These are phyloP conservation scores for Clitarchus hookeri DNA, from an alignment of 2,888 invertebrate species.

Conservation along the genomic window DNA sequence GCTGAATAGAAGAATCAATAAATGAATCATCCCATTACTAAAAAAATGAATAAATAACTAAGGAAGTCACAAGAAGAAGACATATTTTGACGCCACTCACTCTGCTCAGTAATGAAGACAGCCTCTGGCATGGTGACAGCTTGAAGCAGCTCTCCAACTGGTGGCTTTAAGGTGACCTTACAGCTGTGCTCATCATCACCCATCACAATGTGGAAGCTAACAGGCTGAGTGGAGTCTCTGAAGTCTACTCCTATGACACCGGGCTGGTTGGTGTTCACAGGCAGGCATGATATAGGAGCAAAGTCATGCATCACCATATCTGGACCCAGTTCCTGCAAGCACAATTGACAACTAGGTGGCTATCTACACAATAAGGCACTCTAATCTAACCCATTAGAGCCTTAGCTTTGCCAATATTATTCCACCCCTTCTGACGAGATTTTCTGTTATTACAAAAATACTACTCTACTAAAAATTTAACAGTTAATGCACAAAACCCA, in stretches of 20 bases:
- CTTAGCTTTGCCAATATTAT: background rate
- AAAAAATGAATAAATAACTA: too few relatives aligned
- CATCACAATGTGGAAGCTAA: conserved; percentile 74
- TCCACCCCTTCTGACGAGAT: background rate
- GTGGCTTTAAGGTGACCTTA: conserved; percentile 67
- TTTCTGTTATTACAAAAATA: background rate
- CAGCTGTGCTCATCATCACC: conserved; percentile 48
- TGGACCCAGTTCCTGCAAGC: conserved; percentile 57
- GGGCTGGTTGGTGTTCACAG: conserved; percentile 66
- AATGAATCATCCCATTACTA: too few relatives aligned
- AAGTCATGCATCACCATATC: conserved; percentile 79
- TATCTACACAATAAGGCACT: background rate
- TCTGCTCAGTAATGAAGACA: conserved; percentile 73
- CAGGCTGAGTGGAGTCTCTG: conserved; percentile 89
- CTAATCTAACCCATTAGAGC: background rate
- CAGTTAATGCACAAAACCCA: too few relatives aligned
- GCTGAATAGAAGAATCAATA: too few relatives aligned
- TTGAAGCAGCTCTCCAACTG: conserved; percentile 85
- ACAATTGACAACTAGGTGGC: background rate
- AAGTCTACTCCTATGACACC: conserved; percentile 86
- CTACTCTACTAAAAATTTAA: too few relatives aligned
- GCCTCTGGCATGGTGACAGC: conserved; percentile 75
- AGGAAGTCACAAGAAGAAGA: too few relatives aligned
- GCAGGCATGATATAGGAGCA: conserved; percentile 66
- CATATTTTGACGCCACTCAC: conserved; percentile 47